Percentiles rank a stretch among this genome's conserved stretches.
These are phyloP conservation scores for Bombyx mori DNA, from an alignment of 1,140 invertebrate genomes.

Conservation along the genomic window ASM3026992v2 NC_085127.1:11433501-11434000, in stretches of 20 bases:
- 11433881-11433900: constrained; percentile 28
- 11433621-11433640: too few species aligned
- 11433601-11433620: too few species aligned
- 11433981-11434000: too few species aligned
- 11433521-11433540: constrained; percentile 53
- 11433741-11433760: constrained; percentile 2
- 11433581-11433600: too few species aligned
- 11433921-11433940: too few species aligned
- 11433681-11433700: constrained; percentile 19
- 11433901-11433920: constrained; percentile 1
- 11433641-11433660: too few species aligned
- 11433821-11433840: constrained; percentile 14
- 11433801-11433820: constrained; percentile 8
- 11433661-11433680: constrained; percentile 17
- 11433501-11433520: constrained; percentile 64
- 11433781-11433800: constrained; percentile 10
- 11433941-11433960: too few species aligned
- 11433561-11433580: too few species aligned
- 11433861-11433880: constrained; percentile 29
- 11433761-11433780: constrained; percentile 6
- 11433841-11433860: constrained; percentile 35
- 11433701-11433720: constrained; percentile 13
- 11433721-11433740: too few species aligned
- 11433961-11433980: too few species aligned
- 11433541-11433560: too few species aligned